Conservation (phyloP, 2,888 invertebrate genomes). For the Tetropium fuscum region DNA sequence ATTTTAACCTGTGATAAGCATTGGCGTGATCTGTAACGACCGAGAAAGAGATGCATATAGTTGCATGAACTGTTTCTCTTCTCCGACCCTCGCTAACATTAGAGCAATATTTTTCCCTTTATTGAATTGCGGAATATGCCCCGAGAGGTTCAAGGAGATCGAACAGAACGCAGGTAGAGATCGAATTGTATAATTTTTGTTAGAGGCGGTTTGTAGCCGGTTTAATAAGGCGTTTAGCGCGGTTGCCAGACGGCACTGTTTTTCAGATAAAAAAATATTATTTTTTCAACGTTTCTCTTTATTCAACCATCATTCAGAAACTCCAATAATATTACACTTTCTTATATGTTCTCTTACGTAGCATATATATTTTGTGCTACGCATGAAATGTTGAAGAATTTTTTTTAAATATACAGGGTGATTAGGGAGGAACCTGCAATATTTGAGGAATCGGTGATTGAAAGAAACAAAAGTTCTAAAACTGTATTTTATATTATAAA, state of each 20-base stretch:
- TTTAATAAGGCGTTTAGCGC: constrained; percentile 11
- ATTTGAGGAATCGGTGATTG: no score
- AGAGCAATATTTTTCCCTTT: constrained; percentile 5
- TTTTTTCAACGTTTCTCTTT: not conserved
- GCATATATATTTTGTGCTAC: no score
- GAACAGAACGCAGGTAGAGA: constrained; percentile 12
- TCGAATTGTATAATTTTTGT: constrained; percentile 19
- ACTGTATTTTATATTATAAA: no score
- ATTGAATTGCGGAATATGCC: constrained; percentile 17
- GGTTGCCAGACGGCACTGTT: not conserved
- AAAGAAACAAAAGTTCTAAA: no score
- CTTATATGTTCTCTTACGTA: no score
- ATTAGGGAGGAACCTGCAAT: no score
- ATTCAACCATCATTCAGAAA: no score
- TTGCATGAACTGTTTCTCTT: not conserved
- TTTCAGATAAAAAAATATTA: not conserved
- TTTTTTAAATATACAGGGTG: no score
- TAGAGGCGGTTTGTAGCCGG: constrained; percentile 11
- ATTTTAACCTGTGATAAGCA: no score
- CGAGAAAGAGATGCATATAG: not conserved
- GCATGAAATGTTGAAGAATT: no score
- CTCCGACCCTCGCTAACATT: not conserved
- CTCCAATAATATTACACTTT: no score
- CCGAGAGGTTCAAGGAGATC: constrained; percentile 5
- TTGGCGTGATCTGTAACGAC: no score